A percentile compares a stretch with the other conserved stretches of the same genome.
These are phyloP conservation scores for Empidonax traillii DNA, from an alignment of 2,113 vertebrate genomes.

Conservation along the genomic window DNA sequence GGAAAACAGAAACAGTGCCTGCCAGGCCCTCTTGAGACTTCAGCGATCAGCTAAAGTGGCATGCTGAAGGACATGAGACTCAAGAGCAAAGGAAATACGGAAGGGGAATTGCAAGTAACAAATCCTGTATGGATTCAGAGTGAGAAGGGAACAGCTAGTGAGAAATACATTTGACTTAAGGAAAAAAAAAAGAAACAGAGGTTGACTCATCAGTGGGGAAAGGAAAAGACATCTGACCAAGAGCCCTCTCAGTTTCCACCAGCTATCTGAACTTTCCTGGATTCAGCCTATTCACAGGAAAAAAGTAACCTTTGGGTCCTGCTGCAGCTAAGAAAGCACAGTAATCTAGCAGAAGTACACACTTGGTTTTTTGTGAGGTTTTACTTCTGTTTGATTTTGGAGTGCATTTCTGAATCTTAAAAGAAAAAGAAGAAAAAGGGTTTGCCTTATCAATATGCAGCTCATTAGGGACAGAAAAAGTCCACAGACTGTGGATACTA, in stretches of 20 bases:
- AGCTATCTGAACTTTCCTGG: neutral
- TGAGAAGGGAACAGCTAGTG: neutral
- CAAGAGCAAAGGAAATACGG: conserved; percentile 47
- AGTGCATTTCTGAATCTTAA: neutral
- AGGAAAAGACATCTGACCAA: neutral
- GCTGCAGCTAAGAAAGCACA: neutral
- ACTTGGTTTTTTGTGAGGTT: neutral
- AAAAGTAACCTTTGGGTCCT: neutral
- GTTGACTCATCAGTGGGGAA: neutral
- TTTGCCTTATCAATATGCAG: neutral
- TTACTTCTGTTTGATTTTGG: neutral
- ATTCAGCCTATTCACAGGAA: neutral
- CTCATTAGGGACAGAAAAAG: neutral
- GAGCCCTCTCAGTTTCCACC: neutral
- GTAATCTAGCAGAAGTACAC: neutral
- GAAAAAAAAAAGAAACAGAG: neutral
- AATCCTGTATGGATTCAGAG: neutral
- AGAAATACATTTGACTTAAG: neutral
- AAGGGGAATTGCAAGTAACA: conserved; percentile 54
- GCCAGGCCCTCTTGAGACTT: conserved; percentile 42
- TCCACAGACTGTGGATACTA: neutral
- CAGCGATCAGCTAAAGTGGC: conserved; percentile 44
- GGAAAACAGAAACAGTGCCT: conserved; percentile 30
- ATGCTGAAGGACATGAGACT: neutral
- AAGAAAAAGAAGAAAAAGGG: neutral